Evolutionary conservation across 2,888 invertebrate genomes (phyloP), one percentile per base, ranked within the genome.

Genomic region (Amiota minor): DNA sequence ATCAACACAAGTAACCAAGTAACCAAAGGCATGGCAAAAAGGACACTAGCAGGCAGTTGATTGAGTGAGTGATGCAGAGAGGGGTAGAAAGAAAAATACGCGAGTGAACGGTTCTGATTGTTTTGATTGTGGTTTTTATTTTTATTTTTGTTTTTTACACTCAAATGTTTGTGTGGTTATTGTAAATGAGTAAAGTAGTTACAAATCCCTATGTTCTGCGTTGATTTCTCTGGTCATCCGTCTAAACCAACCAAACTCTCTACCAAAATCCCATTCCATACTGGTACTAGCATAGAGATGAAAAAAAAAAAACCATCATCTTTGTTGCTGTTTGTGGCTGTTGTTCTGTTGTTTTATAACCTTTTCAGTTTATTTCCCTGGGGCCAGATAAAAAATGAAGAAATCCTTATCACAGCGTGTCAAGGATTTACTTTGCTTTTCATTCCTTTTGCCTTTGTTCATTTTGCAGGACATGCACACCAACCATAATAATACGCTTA

Each of bases 371-470:
- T 86, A 86, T 86, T 86, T 86, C 86, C 86, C 86, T 78, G 80
- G 84, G 83, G 86, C 77, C 78, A 84, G 87, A 86, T 86, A 87
- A 86, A 86, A 86, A 87, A 86, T 86, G 86, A 87, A 86, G 82
- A 85, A 87, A 85, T 86, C 86, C 86, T 86, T 86, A 86, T 86
- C 86, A 85, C 83, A 83, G 84, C 84, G 87, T 85, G 86, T 86
- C 85, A 86, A 85, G 86, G 86, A 86, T 86, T 86, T 86, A 80
- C 83, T 82, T 82, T 78, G 67, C 50, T 68, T 47, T 47, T 18
- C 47, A 35, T 47, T 68, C 50, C 67, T 49, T 83, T 80, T 12
- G 70, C 61, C 49, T 59, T 20, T 59, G 55, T 55, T 61, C 70
- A 70, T 59, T 61, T 61, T 14, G 71, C 74, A 82, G 84, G 81